Conservation (phyloP, 1,140 invertebrate species). For the Brachionus paranguensis region DNA sequence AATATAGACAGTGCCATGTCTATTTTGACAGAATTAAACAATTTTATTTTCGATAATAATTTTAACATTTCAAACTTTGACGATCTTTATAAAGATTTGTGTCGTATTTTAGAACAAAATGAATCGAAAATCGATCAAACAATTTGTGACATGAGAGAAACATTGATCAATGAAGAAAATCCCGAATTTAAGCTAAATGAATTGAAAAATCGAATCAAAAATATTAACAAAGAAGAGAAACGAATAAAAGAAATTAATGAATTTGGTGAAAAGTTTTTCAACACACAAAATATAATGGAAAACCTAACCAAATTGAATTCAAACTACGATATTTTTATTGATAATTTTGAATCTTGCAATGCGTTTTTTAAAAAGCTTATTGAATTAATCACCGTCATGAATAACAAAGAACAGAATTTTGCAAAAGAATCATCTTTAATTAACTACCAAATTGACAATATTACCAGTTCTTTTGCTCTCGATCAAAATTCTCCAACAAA, state of each 20-base stretch:
- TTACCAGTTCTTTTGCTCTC: neutral
- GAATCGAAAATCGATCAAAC: neutral
- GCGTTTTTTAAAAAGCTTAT: neutral
- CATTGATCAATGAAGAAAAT: neutral
- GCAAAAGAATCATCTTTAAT: neutral
- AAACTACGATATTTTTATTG: neutral
- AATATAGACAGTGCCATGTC: neutral
- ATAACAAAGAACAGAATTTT: neutral
- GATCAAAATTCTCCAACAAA: neutral
- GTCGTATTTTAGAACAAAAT: neutral
- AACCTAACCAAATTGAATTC: neutral
- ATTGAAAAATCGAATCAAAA: neutral
- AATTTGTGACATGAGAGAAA: neutral
- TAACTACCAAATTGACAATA: neutral
- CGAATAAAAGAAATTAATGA: neutral
- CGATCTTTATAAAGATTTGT: neutral
- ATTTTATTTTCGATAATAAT: neutral
- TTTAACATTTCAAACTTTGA: neutral
- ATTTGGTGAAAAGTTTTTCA: neutral
- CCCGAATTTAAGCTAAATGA: neutral
- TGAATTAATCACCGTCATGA: too few species aligned
- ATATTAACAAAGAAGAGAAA: neutral
- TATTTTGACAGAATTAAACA: neutral
- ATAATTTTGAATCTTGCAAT: neutral
- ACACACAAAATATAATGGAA: neutral